Percentiles rank a stretch among this genome's conserved stretches.
These are phyloP conservation scores for Poeciliopsis turneri DNA, from an alignment of 2,797 vertebrate genomes.

Conservation along the genomic window DNA sequence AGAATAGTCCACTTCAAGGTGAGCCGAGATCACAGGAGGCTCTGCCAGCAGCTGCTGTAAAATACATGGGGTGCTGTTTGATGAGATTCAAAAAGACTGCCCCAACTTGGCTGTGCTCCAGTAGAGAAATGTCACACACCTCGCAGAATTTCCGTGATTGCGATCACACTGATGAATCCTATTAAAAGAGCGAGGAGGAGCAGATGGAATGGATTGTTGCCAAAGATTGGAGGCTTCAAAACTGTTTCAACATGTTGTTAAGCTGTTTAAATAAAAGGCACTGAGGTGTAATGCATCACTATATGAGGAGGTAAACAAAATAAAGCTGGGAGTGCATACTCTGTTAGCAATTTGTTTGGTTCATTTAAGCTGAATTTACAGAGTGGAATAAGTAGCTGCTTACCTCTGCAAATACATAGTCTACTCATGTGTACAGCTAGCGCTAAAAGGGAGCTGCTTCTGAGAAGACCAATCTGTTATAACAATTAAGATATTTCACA, in stretches of 20 bases:
- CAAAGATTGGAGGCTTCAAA: constrained; percentile 47
- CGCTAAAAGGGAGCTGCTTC: not conserved
- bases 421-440: constrained; percentile 2
- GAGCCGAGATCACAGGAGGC: constrained; percentile 59
- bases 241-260: constrained; percentile 51
- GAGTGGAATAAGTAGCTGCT: constrained; percentile 19
- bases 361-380: constrained; percentile 11
- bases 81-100: constrained; percentile 54
- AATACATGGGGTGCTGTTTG: constrained; percentile 54
- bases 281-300: constrained; percentile 31
- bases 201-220: constrained; percentile 55
- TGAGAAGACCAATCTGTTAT: not conserved
- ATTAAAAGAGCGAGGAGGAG: constrained; percentile 48
- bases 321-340: constrained; percentile 29
- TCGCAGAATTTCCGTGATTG: constrained; percentile 49
- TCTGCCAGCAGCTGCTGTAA: constrained; percentile 51
- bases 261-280: constrained; percentile 52
- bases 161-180: constrained; percentile 58
- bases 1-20: constrained; percentile 65
- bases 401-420: constrained; percentile 11
- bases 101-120: constrained; percentile 41
- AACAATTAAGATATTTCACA: not conserved
- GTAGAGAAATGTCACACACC: constrained; percentile 37
- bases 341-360: constrained; percentile 13
- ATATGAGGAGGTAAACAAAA: constrained; percentile 37